phyloP scores from a whole-genome alignment of 2,113 vertebrate genomes.

The Columba janthina region DNA sequence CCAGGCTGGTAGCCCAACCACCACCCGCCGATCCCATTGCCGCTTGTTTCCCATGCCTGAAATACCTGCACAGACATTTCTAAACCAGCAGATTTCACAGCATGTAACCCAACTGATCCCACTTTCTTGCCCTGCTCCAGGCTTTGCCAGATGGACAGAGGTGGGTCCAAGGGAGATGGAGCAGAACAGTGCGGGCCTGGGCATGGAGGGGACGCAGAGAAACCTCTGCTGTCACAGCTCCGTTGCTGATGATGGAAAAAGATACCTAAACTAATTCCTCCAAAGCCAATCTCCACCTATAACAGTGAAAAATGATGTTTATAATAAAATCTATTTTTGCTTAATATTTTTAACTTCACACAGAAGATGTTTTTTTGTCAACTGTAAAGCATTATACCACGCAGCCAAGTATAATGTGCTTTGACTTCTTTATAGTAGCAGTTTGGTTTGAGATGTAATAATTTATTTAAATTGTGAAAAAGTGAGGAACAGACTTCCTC shows the following conservation, averaged over 20 bases:
- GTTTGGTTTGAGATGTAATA: background rate
- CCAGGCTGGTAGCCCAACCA: background rate
- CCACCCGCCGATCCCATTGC: accelerated
- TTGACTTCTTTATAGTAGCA: background rate
- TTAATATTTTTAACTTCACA: background rate
- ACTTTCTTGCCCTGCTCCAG: accelerated
- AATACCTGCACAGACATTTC: background rate
- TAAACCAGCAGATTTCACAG: background rate
- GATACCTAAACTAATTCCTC: background rate
- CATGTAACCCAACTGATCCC: background rate
- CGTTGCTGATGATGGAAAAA: background rate
- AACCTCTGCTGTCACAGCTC: background rate
- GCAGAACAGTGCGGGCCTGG: too few species aligned
- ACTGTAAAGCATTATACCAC: background rate
- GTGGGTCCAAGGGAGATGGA: accelerated
- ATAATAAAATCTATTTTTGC: background rate
- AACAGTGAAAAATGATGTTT: background rate
- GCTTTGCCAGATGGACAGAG: accelerated
- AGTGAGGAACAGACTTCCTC: background rate
- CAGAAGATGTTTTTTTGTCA: background rate
- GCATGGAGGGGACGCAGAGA: too few species aligned
- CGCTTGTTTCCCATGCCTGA: accelerated
- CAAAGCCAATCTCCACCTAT: too few species aligned
- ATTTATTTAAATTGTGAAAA: background rate
- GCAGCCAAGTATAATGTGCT: background rate